phyloP scores from a whole-genome alignment of 2,113 vertebrate species.

The Candoia aspera region DNA sequence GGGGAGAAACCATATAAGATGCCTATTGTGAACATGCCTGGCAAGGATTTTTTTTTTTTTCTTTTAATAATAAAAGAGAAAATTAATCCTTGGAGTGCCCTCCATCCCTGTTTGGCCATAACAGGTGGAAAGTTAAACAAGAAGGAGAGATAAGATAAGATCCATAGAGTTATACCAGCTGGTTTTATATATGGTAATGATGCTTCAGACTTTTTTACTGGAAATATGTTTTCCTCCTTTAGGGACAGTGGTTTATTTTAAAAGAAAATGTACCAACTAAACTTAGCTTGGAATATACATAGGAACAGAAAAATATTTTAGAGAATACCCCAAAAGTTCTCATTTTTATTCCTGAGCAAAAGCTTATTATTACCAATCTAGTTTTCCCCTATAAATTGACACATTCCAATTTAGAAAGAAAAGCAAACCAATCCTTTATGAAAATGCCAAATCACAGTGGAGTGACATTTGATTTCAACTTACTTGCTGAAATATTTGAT shows the following conservation, averaged over 20 bases:
- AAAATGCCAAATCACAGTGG: slow-evolving; percentile 32
- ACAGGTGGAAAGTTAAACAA: too few relatives aligned
- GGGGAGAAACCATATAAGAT: too few relatives aligned
- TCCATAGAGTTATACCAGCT: too few relatives aligned
- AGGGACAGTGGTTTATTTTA: not conserved
- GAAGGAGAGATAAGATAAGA: too few relatives aligned
- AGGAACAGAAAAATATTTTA: not conserved
- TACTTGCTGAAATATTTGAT: slow-evolving; percentile 25
- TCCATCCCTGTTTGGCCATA: too few relatives aligned
- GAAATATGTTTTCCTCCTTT: not conserved
- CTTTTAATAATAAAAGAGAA: too few relatives aligned
- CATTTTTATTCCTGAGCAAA: not conserved
- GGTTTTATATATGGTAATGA: too few relatives aligned
- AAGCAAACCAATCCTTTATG: slow-evolving; percentile 20
- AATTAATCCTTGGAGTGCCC: too few relatives aligned
- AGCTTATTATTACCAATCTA: not conserved
- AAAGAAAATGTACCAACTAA: not conserved
- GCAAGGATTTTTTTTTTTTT: too few relatives aligned
- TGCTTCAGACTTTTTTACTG: too few relatives aligned
- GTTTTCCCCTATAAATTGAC: not conserved
- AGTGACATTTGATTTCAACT: slow-evolving; percentile 27
- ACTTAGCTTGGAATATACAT: not conserved
- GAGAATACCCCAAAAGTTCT: not conserved
- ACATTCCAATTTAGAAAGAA: slow-evolving; percentile 30
- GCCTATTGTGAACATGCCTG: too few relatives aligned